Conservation (phyloP, 1,140 invertebrate species). For the Penaeus chinensis region DNA sequence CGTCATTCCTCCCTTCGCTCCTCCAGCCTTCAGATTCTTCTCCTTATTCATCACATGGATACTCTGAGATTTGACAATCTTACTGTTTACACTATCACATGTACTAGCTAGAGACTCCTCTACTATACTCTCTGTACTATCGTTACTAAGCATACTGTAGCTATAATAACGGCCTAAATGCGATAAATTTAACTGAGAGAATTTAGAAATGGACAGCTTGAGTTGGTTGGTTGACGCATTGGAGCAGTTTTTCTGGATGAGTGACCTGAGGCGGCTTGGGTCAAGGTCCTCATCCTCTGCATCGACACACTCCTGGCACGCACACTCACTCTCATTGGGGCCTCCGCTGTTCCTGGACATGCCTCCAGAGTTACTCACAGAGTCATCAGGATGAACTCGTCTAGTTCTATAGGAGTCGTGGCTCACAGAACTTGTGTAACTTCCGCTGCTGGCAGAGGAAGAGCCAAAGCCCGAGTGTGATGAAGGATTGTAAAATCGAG, state of each 20-base stretch:
- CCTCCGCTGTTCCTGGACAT: slow-evolving; percentile 57
- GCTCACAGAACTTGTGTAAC: slow-evolving; percentile 54
- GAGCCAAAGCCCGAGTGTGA: slow-evolving; percentile 55
- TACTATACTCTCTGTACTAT: slow-evolving; percentile 76
- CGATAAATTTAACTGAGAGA: slow-evolving; percentile 80
- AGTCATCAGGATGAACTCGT: slow-evolving; percentile 42
- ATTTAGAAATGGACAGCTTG: slow-evolving; percentile 79
- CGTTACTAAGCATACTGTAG: slow-evolving; percentile 79
- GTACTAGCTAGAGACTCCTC: slow-evolving; percentile 62
- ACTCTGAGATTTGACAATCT: slow-evolving; percentile 76
- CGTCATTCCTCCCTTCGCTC: slow-evolving; percentile 68
- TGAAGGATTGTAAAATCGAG: slow-evolving; percentile 66
- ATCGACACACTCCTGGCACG: slow-evolving; percentile 51
- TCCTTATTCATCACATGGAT: slow-evolving; percentile 72
- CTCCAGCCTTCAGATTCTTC: slow-evolving; percentile 40
- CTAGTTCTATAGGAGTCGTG: slow-evolving; percentile 49
- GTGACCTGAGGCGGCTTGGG: slow-evolving; percentile 50
- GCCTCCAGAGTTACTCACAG: slow-evolving; percentile 34
- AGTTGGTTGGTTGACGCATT: slow-evolving; percentile 68
- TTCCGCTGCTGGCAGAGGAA: slow-evolving; percentile 64
- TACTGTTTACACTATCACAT: slow-evolving; percentile 62
- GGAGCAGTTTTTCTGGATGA: slow-evolving; percentile 56
- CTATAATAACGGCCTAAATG: slow-evolving; percentile 76
- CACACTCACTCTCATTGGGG: slow-evolving; percentile 35
- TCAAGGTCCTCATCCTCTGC: slow-evolving; percentile 56